Conservation (phyloP, 2,113 vertebrate genomes). For the Prunella himalayana region DNA sequence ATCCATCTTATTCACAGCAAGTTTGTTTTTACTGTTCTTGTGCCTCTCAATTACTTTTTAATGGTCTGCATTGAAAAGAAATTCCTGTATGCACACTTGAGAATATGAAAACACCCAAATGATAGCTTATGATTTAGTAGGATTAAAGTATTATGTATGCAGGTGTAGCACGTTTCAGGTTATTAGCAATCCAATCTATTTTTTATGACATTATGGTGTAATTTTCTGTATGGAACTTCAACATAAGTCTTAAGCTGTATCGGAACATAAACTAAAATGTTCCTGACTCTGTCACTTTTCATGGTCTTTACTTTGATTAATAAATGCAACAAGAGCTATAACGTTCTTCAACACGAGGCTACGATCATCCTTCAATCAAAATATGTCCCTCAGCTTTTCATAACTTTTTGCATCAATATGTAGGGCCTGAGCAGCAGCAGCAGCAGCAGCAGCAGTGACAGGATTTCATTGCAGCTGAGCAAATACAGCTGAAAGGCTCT, state of each 20-base stretch:
- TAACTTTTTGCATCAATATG: neutral
- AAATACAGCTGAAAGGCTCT: neutral
- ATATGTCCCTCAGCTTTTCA: conserved; percentile 18
- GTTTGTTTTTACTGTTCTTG: conserved; percentile 62
- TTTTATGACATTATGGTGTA: conserved; percentile 64
- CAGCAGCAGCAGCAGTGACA: neutral
- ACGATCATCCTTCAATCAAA: conserved; percentile 53
- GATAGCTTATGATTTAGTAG: conserved; percentile 62
- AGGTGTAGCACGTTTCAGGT: conserved; percentile 65
- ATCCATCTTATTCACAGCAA: conserved; percentile 34
- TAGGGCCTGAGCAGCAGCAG: neutral
- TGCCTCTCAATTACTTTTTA: conserved; percentile 65
- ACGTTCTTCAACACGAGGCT: conserved; percentile 27
- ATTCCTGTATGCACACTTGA: conserved; percentile 54
- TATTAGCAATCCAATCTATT: conserved; percentile 73
- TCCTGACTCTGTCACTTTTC: conserved; percentile 68
- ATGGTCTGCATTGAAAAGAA: conserved; percentile 59
- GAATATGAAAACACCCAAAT: conserved; percentile 60
- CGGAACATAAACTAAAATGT: conserved; percentile 67
- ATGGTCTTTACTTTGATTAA: conserved; percentile 72
- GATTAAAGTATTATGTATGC: conserved; percentile 64
- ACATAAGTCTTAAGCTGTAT: conserved; percentile 60
- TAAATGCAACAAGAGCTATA: conserved; percentile 59
- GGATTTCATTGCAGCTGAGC: neutral
- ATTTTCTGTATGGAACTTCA: conserved; percentile 66